Evolutionary conservation across 2,113 vertebrate genomes (phyloP).

Genomic region (Forbesichthys papilliferus): DNA sequence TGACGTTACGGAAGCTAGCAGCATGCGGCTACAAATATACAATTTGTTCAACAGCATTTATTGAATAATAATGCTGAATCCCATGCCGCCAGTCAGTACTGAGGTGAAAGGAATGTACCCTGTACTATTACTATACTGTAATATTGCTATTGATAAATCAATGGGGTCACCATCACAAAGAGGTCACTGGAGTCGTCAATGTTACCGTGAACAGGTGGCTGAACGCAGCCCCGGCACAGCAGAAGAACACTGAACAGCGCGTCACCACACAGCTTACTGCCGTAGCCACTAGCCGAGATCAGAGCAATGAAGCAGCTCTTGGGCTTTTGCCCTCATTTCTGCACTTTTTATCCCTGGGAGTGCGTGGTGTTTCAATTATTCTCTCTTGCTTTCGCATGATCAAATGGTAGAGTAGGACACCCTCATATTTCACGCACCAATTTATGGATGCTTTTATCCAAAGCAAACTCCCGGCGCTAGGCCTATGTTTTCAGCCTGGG

Average conservation of each 20-base stretch:
- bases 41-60: neutral
- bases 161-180: constrained; percentile 15
- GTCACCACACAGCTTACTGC: neutral
- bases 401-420: neutral
- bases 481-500: constrained; percentile 1
- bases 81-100: neutral
- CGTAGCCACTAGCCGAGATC: neutral
- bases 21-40: neutral
- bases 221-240: neutral
- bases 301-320: neutral
- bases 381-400: constrained; percentile 5
- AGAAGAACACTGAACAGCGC: neutral
- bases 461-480: neutral
- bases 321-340: neutral
- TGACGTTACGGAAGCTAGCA: neutral
- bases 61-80: neutral
- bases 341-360: constrained; percentile 10
- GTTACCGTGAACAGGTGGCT: too few relatives aligned
- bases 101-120: neutral
- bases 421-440: neutral
- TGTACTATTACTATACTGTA: neutral
- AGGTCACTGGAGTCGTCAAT: neutral
- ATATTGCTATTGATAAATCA: constrained; percentile 5
- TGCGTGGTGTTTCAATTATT: constrained; percentile 12
- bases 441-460: neutral